Percentiles rank a stretch among this genome's conserved stretches.
phyloP scores from a whole-genome alignment of 2,113 vertebrate genomes.

The Falco punctatus region DNA sequence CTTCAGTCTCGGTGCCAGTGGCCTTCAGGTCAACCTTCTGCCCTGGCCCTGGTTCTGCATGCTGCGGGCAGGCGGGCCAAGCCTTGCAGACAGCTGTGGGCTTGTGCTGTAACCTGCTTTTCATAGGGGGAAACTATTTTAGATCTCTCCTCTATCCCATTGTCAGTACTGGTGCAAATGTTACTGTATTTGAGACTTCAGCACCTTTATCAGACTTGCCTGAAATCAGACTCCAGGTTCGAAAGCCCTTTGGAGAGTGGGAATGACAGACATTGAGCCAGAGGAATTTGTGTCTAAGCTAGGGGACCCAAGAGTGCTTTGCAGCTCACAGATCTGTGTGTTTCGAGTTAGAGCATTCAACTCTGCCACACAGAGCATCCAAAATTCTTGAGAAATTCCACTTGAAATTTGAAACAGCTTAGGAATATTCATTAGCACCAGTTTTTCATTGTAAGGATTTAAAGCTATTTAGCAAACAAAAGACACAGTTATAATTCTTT shows the following conservation, averaged over 20 bases:
- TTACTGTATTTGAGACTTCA: not conserved
- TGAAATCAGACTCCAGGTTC: not conserved
- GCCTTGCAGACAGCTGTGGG: rapidly evolving
- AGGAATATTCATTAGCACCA: conserved; percentile 17
- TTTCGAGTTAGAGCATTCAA: not conserved
- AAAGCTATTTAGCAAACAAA: conserved; percentile 35
- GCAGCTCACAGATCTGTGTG: not conserved
- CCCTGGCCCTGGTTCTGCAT: not conserved
- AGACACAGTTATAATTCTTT: not conserved
- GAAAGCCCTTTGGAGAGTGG: not conserved
- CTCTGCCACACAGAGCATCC: not conserved
- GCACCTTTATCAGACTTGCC: not conserved
- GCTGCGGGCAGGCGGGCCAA: not conserved
- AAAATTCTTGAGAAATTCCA: conserved; percentile 31
- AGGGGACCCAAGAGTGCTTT: not conserved
- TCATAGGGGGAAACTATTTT: not conserved
- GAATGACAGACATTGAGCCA: rapidly evolving
- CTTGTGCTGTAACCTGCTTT: not conserved
- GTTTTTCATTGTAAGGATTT: not conserved
- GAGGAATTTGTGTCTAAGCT: not conserved
- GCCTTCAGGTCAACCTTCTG: not conserved
- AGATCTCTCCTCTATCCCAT: not conserved
- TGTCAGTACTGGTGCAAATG: not conserved
- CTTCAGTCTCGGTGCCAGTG: rapidly evolving
- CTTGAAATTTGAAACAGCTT: conserved; percentile 30